Evolutionary conservation across 2,797 vertebrate genomes (phyloP), one percentile per base, ranked within the genome.

Genomic region (Notolepis coatsorum): DNA sequence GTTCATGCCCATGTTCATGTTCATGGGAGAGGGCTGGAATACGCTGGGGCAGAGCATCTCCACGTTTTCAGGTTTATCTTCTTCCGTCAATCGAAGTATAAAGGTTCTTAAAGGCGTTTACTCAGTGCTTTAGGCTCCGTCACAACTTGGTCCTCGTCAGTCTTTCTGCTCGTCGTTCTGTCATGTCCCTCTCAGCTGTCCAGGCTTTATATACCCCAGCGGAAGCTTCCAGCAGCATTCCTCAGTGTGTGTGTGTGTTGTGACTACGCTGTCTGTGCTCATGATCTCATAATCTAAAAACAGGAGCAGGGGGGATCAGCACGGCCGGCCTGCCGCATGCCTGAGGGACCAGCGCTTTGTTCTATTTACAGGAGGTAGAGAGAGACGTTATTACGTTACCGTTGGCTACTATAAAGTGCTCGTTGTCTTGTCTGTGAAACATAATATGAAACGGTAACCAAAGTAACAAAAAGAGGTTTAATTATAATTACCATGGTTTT

Each of bases 41-140:
- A 84, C 67, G 20, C 85, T 87, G 61, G 91, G 86, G 57, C 89
- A 90, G 82, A 92, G 88, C 92, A 93, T 93, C 38, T 69, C 71
- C 67, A 8, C 39, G 15, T 35, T 20, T 50, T 5, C 15, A 17
- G 43, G 15, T n/a, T 81, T 18, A 6, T 61, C 10, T 59, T 49
- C 47, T 20, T 25, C 56, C 38, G 56, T 35, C 30, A n/a, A n/a
- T n/a, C 28, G 25, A 3, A 7, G 25, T 2, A n/a, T n/a, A n/a
- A n/a, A n/a, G n/a, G n/a, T n/a, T n/a, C n/a, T n/a, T n/a, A n/a
- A n/a, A n/a, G n/a, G n/a, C n/a, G n/a, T n/a, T n/a, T n/a, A n/a
- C n/a, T n/a, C n/a, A n/a, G n/a, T n/a, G n/a, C n/a, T n/a, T n/a
- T n/a, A n/a, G n/a, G n/a, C n/a, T n/a, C n/a, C n/a, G n/a, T n/a